These are phyloP conservation scores for Isichthys henryi DNA, from an alignment of 2,113 vertebrate species.

Conservation along the genomic window DNA sequence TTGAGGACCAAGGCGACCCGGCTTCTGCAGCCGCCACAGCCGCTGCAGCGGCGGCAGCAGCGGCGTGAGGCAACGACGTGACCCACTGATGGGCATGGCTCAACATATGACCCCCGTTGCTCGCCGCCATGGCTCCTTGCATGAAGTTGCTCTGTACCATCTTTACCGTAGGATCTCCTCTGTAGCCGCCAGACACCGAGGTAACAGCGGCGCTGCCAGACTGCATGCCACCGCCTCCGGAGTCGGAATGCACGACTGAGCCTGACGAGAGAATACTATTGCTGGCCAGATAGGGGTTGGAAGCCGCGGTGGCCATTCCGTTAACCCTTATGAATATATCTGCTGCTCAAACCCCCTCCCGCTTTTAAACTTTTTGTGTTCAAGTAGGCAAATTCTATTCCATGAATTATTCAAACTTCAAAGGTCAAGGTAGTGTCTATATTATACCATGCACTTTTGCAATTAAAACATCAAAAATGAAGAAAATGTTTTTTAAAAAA, in stretches of 20 bases:
- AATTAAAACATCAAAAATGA: slow-evolving; percentile 11
- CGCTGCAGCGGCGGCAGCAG: slow-evolving; percentile 78
- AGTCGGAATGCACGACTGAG: slow-evolving; percentile 78
- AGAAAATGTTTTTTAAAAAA: slow-evolving; percentile 9
- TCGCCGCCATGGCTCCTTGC: slow-evolving; percentile 84
- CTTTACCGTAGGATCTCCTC: slow-evolving; percentile 77
- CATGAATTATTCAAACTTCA: slow-evolving; percentile 45
- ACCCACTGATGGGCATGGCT: slow-evolving; percentile 95
- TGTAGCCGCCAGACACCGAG: slow-evolving; percentile 76
- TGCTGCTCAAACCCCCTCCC: slow-evolving; percentile 34
- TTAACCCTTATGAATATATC: slow-evolving; percentile 52
- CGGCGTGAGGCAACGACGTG: slow-evolving; percentile 83
- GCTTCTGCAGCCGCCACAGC: slow-evolving; percentile 77
- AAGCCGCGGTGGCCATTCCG: slow-evolving; percentile 83
- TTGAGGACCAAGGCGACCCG: slow-evolving; percentile 76
- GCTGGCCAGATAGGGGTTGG: slow-evolving; percentile 82
- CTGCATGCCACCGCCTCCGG: slow-evolving; percentile 74
- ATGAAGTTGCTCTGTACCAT: slow-evolving; percentile 94
- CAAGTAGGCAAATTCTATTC: slow-evolving; percentile 42
- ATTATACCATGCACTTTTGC: slow-evolving; percentile 20
- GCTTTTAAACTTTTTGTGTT: slow-evolving; percentile 38
- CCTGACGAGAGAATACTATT: slow-evolving; percentile 76
- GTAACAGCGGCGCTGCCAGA: slow-evolving; percentile 72
- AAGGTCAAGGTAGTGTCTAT: slow-evolving; percentile 19
- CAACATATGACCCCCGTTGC: slow-evolving; percentile 88